Evolutionary conservation across 2,888 invertebrate genomes (phyloP), one percentile per base, ranked within the genome.

Genomic region (Cheilosia scutellata): DNA sequence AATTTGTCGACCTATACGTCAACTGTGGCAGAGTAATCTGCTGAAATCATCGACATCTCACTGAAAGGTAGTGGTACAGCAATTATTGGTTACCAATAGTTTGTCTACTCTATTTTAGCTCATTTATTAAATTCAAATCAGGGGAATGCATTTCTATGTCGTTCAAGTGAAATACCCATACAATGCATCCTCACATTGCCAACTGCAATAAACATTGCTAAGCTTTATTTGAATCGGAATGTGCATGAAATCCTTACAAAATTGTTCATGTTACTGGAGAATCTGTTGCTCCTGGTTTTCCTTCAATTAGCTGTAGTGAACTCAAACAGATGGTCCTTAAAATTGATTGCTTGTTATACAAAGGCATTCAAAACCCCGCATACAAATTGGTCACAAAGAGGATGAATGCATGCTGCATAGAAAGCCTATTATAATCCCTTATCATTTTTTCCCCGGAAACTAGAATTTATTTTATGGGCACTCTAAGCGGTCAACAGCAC

Each of bases 391-490:
- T 27, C 51, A 51, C 27, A 51, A 13, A 51, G 9, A 27, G 51
- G 51, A 51, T 51, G 31, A 55, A 16, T n/a, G 16, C 44, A 16
- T 20, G 44, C 16, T 25, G 51, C 62, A 42, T 16, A 65, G 47
- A 25, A 25, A 6, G 75, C 65, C 37, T 16, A 49, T 44, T 65
- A 57, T 65, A 75, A 75, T 75, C 47, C 33, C 47, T 70, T 70
- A 57, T 58, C 47, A 5, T 70, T 58, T 47, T 49, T 47, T 47
- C 31, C n/a, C 55, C 55, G 27, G 51, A 11, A 68, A 66, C 66
- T 31, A 44, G 44, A 58, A 66, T 68, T 42, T 55, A 66, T 57
- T 44, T 58, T 68, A 40, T 62, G 29, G 60, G 37, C 49, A 27
- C 49, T 60, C 31, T 1, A 13, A 25, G 25, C 49, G 25, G 42